Percentiles rank a stretch among this genome's conserved stretches.
phyloP scores from a whole-genome alignment of 2,113 vertebrate genomes.

The Microcebus tavaratra region DNA sequence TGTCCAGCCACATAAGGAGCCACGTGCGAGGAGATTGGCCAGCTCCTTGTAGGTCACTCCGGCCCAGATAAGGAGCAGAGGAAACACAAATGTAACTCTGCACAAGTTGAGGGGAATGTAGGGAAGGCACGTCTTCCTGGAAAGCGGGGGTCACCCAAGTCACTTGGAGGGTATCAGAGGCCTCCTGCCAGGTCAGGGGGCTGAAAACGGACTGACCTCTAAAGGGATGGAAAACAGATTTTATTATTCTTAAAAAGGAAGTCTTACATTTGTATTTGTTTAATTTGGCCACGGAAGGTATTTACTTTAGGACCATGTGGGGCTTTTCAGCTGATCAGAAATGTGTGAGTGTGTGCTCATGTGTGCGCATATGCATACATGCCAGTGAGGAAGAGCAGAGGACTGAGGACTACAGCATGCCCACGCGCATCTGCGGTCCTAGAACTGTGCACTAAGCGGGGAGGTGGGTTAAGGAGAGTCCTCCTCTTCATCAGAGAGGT shows the following conservation, averaged over 20 bases:
- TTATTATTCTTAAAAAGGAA: constrained; percentile 69
- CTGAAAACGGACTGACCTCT: constrained; percentile 69
- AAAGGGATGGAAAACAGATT: constrained; percentile 77
- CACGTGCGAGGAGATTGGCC: constrained; percentile 46
- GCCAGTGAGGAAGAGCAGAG: fast-evolving
- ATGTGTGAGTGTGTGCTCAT: background rate
- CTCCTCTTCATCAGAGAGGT: background rate
- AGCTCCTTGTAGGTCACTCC: constrained; percentile 32
- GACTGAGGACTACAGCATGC: background rate
- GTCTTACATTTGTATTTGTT: constrained; percentile 74
- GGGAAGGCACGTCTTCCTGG: constrained; percentile 73
- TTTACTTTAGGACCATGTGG: constrained; percentile 45
- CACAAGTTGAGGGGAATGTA: constrained; percentile 58
- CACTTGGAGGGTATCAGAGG: constrained; percentile 56
- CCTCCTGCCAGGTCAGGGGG: constrained; percentile 52
- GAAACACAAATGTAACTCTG: constrained; percentile 43
- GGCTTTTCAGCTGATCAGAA: constrained; percentile 40
- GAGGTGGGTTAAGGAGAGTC: background rate
- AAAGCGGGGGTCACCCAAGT: constrained; percentile 63
- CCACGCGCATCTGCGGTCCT: fast-evolving
- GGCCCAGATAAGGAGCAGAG: constrained; percentile 53
- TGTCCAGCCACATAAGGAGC: background rate
- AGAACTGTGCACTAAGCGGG: background rate
- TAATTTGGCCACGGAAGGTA: constrained; percentile 73
- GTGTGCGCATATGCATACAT: fast-evolving